Percentiles rank a stretch among this genome's conserved stretches.
Evolutionary conservation across 2,113 vertebrate genomes (phyloP).

Genomic region (Pungitius pungitius): DNA sequence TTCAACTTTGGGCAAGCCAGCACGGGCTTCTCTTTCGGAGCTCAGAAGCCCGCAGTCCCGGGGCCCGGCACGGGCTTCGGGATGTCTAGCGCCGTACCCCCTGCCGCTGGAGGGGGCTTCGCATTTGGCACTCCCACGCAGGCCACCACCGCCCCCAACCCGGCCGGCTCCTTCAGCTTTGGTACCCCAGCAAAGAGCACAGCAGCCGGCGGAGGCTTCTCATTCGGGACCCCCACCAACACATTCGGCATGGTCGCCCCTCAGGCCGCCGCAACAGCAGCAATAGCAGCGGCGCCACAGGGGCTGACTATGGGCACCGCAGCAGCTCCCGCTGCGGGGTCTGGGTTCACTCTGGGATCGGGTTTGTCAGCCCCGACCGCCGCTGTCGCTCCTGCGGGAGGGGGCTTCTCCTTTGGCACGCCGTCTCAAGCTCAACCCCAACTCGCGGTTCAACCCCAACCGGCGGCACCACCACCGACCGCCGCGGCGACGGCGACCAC

Average conservation of each 20-base stretch:
- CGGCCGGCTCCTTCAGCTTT: constrained; percentile 82
- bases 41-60: constrained; percentile 66
- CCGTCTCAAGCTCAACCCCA: constrained; percentile 15
- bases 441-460: constrained; percentile 1
- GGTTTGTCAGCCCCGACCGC: constrained; percentile 57
- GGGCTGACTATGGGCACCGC: constrained; percentile 80
- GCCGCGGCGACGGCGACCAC: constrained; percentile 16
- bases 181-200: constrained; percentile 76
- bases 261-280: constrained; percentile 70
- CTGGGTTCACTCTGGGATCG: constrained; percentile 73
- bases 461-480: not conserved
- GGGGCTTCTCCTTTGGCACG: constrained; percentile 67
- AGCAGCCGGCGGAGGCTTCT: constrained; percentile 71
- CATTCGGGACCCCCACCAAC: constrained; percentile 79
- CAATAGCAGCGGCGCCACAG: constrained; percentile 44
- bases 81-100: constrained; percentile 69
- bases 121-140: constrained; percentile 77
- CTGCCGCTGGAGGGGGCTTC: constrained; percentile 73
- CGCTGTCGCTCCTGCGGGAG: constrained; percentile 50
- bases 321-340: constrained; percentile 53
- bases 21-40: constrained; percentile 82
- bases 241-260: constrained; percentile 75
- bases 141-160: constrained; percentile 37
- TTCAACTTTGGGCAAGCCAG: constrained; percentile 84
- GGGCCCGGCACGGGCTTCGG: constrained; percentile 73